phyloP scores from a whole-genome alignment of 2,113 vertebrate genomes.

The Paratilapia polleni region DNA sequence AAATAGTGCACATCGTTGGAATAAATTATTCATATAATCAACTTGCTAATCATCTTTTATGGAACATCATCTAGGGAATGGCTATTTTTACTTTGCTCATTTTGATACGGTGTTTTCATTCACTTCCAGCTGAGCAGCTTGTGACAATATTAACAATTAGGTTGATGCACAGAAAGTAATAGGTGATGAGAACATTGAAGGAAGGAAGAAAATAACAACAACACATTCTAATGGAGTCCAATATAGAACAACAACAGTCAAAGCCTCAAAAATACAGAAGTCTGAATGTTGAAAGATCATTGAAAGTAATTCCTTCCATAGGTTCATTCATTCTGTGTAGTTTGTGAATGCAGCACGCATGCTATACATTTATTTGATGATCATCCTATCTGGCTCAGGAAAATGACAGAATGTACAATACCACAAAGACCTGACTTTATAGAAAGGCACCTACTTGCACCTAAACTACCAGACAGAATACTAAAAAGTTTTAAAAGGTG shows the following conservation, averaged over 20 bases:
- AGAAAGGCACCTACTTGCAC: constrained; percentile 46
- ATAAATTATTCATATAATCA: constrained; percentile 79
- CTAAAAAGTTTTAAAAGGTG: constrained; percentile 41
- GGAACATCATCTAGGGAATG: constrained; percentile 59
- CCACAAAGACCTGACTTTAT: not conserved
- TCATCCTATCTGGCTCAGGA: not conserved
- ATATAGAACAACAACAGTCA: not conserved
- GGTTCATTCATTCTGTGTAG: not conserved
- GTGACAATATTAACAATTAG: constrained; percentile 67
- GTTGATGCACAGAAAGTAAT: constrained; percentile 30
- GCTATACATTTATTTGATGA: constrained; percentile 5
- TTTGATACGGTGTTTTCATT: constrained; percentile 57
- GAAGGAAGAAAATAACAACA: constrained; percentile 22
- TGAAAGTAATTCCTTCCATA: not conserved
- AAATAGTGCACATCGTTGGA: constrained; percentile 47
- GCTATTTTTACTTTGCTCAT: constrained; percentile 63
- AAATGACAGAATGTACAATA: constrained; percentile 4
- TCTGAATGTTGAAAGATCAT: not conserved
- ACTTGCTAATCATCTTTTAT: constrained; percentile 70
- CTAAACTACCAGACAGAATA: constrained; percentile 50
- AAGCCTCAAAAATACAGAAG: not conserved
- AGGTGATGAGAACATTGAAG: constrained; percentile 6
- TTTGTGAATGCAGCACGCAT: not conserved
- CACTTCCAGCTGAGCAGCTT: constrained; percentile 65
- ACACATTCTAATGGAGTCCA: not conserved